Conservation (phyloP, 2,797 vertebrate species). For the Poeciliopsis turneri region DNA sequence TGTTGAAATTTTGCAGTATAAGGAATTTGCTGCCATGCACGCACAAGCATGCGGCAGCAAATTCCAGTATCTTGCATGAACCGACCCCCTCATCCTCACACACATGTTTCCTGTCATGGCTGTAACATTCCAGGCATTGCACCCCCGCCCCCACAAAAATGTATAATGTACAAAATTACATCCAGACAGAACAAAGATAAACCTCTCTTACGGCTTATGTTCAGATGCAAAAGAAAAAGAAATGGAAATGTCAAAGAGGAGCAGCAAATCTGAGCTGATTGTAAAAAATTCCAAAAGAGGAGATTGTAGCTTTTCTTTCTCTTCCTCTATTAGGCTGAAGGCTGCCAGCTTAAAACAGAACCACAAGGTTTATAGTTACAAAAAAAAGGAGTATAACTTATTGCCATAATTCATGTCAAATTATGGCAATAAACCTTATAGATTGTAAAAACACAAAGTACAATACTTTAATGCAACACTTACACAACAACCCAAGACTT, state of each 20-base stretch:
- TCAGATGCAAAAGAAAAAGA: neutral
- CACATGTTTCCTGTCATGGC: slow-evolving; percentile 73
- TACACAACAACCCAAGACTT: neutral
- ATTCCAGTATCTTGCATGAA: slow-evolving; percentile 54
- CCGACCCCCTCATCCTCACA: slow-evolving; percentile 53
- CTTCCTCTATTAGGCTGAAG: neutral
- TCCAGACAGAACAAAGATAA: neutral
- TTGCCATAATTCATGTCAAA: neutral
- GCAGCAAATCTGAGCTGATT: neutral
- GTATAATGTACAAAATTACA: slow-evolving; percentile 34
- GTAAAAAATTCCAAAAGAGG: neutral
- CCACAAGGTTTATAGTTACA: neutral
- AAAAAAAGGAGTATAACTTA: neutral
- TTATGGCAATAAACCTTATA: neutral
- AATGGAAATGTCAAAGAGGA: neutral
- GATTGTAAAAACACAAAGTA: neutral
- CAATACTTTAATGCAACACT: neutral
- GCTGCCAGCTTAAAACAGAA: neutral
- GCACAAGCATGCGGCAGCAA: slow-evolving; percentile 42
- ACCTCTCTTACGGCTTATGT: neutral
- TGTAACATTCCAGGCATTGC: slow-evolving; percentile 65
- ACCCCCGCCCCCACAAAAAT: slow-evolving; percentile 29
- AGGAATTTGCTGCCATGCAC: neutral
- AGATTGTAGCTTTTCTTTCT: neutral
- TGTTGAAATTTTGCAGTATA: neutral